Conservation (phyloP, 2,888 invertebrate genomes). For the Agrochola lychnidis region DNA sequence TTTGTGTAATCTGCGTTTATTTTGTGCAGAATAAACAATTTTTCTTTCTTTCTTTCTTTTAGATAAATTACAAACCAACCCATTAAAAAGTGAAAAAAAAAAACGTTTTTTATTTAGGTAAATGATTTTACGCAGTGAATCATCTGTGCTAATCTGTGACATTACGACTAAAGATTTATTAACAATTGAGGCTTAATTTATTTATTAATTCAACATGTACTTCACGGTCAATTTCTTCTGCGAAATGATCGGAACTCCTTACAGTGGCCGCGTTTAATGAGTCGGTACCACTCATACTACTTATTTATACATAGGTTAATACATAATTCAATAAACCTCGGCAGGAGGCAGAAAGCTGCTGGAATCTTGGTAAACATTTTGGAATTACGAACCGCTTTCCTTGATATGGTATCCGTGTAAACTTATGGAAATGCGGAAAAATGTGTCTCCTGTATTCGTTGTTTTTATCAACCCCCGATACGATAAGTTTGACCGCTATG, state of each 20-base stretch:
- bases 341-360: too few relatives aligned
- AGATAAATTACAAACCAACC: too few relatives aligned
- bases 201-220: background rate
- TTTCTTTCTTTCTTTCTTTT: too few relatives aligned
- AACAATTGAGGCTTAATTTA: background rate
- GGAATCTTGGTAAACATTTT: background rate
- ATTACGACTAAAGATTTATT: background rate
- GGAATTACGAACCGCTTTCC: background rate
- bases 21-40: too few relatives aligned
- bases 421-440: background rate
- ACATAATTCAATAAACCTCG: background rate
- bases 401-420: background rate
- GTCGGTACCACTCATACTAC: background rate
- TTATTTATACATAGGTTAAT: background rate
- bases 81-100: too few relatives aligned
- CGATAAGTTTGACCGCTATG: too few relatives aligned
- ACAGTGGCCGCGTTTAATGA: conserved; percentile 4
- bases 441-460: too few relatives aligned
- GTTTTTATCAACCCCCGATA: too few relatives aligned
- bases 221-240: background rate
- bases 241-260: background rate
- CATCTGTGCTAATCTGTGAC: too few relatives aligned
- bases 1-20: too few relatives aligned
- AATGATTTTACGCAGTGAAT: too few relatives aligned
- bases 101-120: too few relatives aligned